Evolutionary conservation across 2,113 vertebrate genomes (phyloP).

Genomic region (Ibidorhyncha struthersii): DNA sequence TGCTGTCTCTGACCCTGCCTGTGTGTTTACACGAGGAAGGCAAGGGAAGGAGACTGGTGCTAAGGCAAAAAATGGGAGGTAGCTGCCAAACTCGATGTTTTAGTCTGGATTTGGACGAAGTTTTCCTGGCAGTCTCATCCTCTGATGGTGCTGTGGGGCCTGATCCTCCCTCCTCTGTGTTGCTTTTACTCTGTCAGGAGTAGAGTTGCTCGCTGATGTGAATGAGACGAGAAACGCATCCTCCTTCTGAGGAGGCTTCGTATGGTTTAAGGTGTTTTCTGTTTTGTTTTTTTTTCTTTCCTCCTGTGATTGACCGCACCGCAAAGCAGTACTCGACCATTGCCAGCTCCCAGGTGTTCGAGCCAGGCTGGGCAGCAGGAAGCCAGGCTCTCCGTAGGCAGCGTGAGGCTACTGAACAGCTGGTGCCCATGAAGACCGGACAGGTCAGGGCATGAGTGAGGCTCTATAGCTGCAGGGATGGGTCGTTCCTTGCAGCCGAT

Average conservation of each 20-base stretch:
- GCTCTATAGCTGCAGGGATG: background rate
- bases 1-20: background rate
- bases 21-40: background rate
- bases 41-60: background rate
- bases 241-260: background rate
- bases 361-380: background rate
- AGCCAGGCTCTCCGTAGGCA: background rate
- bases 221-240: background rate
- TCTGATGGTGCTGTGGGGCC: background rate
- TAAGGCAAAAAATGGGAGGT: background rate
- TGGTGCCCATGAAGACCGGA: background rate
- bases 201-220: background rate
- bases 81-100: background rate
- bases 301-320: too few relatives aligned
- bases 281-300: background rate
- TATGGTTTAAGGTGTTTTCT: background rate
- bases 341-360: background rate
- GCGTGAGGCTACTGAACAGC: background rate
- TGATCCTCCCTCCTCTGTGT: background rate
- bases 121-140: background rate
- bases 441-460: background rate
- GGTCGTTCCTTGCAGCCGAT: background rate
- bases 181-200: background rate
- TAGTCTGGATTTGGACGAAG: background rate
- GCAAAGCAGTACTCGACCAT: background rate